phyloP scores from a whole-genome alignment of 2,797 vertebrate genomes.

The Champsocephalus gunnari region DNA sequence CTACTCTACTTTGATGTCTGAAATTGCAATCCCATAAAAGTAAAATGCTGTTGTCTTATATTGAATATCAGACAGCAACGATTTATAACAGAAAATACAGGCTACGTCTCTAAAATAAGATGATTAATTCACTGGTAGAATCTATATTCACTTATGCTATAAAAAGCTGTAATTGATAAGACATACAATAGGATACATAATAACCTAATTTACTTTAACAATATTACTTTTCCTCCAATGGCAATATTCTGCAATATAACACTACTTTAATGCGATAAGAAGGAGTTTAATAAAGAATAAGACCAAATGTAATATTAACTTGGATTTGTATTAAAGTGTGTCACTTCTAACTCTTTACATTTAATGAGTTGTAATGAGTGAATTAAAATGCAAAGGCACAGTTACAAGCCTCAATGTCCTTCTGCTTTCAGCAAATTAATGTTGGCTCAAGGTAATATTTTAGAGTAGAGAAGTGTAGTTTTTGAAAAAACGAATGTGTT shows the following conservation, averaged over 20 bases:
- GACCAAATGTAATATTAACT: conserved; percentile 26
- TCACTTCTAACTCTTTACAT: conserved; percentile 22
- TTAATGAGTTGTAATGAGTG: conserved; percentile 29
- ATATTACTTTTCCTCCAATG: conserved; percentile 25
- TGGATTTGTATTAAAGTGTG: conserved; percentile 27
- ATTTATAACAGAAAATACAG: conserved; percentile 14
- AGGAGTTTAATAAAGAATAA: conserved; percentile 27
- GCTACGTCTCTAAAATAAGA: conserved; percentile 4
- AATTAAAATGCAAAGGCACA: conserved; percentile 15
- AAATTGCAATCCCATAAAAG: conserved; percentile 67
- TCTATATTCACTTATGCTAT: conserved; percentile 6
- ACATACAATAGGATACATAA: neutral
- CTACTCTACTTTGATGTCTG: conserved; percentile 77
- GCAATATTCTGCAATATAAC: conserved; percentile 3
- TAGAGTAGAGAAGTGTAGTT: neutral
- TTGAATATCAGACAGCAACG: conserved; percentile 22
- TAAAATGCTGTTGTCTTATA: conserved; percentile 50
- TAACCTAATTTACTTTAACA: neutral
- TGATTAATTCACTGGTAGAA: conserved; percentile 7
- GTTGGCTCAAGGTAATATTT: conserved; percentile 1
- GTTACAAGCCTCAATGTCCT: neutral
- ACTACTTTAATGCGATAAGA: conserved; percentile 18
- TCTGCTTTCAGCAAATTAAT: neutral
- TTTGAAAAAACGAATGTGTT: neutral
- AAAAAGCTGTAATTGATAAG: neutral